Base-by-base conservation (phyloP, 2,113 vertebrate genomes). In the Lates calcarifer region DNA sequence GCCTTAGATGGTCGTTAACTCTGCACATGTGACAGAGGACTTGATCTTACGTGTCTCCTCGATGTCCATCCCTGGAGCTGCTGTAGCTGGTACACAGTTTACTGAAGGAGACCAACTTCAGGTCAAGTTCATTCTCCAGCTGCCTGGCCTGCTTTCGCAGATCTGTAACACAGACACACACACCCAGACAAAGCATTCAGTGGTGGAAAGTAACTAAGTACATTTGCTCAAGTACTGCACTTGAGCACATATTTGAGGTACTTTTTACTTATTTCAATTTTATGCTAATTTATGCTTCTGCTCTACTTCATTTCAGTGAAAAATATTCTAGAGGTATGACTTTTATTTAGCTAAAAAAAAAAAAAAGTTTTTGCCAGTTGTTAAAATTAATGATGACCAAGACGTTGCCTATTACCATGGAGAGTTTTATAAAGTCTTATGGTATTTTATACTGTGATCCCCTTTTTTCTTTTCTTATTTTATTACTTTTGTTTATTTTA, bases 41-140 rank as follows among this genome's bases (percentile, higher is more conserved):
- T 15, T 28, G 18, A 60, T 47, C 97, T 95, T 96, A 98, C 97
- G 96, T 97, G 92, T 99, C 97, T 95, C 96, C 96, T 94, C 96
- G 95, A 29, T 97, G 95, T 87, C 96, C 97, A 85, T 99, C 98
- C 64, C 97, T 95, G 56, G 87, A 80, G 80, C 94, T 91, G 91
- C 95, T 97, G 91, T 98, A 98, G 92, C 97, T 98, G 83, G 98
- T 99, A 92, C 98, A 99, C 3, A 99, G 94, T 92, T 99, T 99
- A 94, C 98, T 99, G 96, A 99, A 99, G 82, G 98, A 99, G 47
- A 99, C 98, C 88, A 99, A 91, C 87, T 99, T 99, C 89, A 98
- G 93, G 91, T 99, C 98, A 43, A 99, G 96, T 91, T 99, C 98
- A 64, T 98, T 99, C 93, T 99, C 98, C 93, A 98, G 90, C 90